Evolutionary conservation across 92 coral and sea anemone genomes (phyloP).

Genomic region (Desmophyllum pertusum): DNA sequence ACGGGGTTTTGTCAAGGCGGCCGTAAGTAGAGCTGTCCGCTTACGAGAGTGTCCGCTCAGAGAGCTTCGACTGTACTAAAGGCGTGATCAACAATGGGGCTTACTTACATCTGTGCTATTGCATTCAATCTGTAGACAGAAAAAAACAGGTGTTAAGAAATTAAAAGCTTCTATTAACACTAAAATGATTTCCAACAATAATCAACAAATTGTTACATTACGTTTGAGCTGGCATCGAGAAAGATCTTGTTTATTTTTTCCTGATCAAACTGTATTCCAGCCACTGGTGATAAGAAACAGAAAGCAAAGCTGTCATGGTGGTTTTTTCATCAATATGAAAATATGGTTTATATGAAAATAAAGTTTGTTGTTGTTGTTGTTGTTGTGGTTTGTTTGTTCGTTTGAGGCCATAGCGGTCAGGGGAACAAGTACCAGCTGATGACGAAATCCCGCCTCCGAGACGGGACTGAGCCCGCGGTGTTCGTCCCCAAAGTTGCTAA

Average conservation of each 20-base stretch:
- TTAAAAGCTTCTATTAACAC: neutral
- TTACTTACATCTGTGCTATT: constrained; percentile 15
- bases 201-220: constrained; percentile 8
- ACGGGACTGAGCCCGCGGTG: too few relatives aligned
- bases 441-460: too few relatives aligned
- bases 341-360: too few relatives aligned
- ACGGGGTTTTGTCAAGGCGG: too few relatives aligned
- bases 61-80: too few relatives aligned
- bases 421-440: too few relatives aligned
- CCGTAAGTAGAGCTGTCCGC: too few relatives aligned
- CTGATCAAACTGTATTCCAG: constrained; percentile 67
- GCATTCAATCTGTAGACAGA: constrained; percentile 29
- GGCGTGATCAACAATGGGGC: neutral
- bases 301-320: neutral
- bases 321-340: neutral
- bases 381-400: too few relatives aligned
- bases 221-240: neutral
- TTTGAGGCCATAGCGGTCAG: too few relatives aligned
- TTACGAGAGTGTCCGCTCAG: too few relatives aligned
- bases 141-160: neutral
- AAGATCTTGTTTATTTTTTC: constrained; percentile 20
- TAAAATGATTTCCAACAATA: neutral
- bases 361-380: too few relatives aligned
- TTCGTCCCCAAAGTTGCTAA: too few relatives aligned
- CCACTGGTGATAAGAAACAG: constrained; percentile 52